Percentiles rank a stretch among this genome's conserved stretches.
These are phyloP conservation scores for Saccostrea cuccullata DNA, from an alignment of 1,140 invertebrate species.

Conservation along the genomic window DNA sequence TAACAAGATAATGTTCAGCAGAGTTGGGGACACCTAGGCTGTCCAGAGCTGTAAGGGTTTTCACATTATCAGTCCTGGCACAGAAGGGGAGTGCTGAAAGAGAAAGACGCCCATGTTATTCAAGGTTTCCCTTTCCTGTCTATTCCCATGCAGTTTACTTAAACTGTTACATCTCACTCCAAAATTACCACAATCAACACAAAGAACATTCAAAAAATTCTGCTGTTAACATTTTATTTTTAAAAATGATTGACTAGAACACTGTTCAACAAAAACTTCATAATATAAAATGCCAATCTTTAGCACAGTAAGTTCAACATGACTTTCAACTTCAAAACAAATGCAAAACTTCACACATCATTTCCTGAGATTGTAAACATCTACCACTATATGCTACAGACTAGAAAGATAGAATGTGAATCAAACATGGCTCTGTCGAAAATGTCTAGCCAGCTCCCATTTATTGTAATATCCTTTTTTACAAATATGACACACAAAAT, in stretches of 20 bases:
- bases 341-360: neutral
- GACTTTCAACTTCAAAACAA: neutral
- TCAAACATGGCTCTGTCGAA: constrained; percentile 21
- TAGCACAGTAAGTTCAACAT: neutral
- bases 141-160: neutral
- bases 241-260: neutral
- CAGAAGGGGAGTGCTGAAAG: constrained; percentile 32
- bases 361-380: neutral
- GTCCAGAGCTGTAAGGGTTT: constrained; percentile 21
- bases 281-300: neutral
- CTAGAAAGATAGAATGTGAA: neutral
- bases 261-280: neutral
- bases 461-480: constrained; percentile 38
- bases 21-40: constrained; percentile 2
- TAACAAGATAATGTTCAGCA: constrained; percentile 36
- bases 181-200: neutral
- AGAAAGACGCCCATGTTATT: constrained; percentile 33
- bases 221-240: neutral
- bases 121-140: constrained; percentile 1
- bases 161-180: neutral
- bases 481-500: constrained; percentile 30
- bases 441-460: constrained; percentile 39
- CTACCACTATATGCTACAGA: neutral
- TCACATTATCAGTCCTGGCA: constrained; percentile 24
- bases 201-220: neutral